phyloP scores from a whole-genome alignment of 2,888 invertebrate species.

The Pharmacophagus antenor region DNA sequence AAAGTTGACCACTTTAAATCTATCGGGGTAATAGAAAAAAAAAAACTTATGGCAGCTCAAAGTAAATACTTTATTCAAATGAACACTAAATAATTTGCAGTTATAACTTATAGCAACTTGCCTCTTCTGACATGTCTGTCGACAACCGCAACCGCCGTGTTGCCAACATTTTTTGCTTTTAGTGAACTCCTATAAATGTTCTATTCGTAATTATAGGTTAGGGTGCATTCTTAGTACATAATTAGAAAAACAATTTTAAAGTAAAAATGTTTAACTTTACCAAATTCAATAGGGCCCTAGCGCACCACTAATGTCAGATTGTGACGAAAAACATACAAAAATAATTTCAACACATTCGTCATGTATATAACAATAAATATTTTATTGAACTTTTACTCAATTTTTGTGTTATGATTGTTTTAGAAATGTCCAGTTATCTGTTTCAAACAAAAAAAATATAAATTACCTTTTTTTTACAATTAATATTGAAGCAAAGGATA shows the following conservation, averaged over 20 bases:
- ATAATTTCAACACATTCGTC: too few relatives aligned
- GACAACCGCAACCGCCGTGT: too few relatives aligned
- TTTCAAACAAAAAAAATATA: not conserved
- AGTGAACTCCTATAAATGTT: not conserved
- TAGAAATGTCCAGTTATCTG: not conserved
- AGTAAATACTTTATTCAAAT: too few relatives aligned
- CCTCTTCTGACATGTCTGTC: constrained; percentile 25
- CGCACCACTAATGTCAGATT: not conserved
- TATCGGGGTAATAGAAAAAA: not conserved
- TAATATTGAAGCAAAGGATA: not conserved
- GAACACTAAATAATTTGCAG: too few relatives aligned
- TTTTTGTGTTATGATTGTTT: not conserved
- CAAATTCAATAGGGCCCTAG: not conserved
- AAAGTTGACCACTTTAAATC: not conserved
- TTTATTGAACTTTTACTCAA: not conserved
- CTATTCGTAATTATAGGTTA: not conserved
- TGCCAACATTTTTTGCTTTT: not conserved
- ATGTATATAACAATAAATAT: not conserved
- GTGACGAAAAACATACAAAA: too few relatives aligned
- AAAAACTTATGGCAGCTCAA: too few relatives aligned
- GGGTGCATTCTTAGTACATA: not conserved
- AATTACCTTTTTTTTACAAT: not conserved
- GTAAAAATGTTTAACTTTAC: not conserved
- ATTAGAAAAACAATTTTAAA: not conserved
- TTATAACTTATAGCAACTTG: too few relatives aligned